phyloP scores from a whole-genome alignment of 2,888 invertebrate species.

The Pyrrhopygopsis socrates region DNA sequence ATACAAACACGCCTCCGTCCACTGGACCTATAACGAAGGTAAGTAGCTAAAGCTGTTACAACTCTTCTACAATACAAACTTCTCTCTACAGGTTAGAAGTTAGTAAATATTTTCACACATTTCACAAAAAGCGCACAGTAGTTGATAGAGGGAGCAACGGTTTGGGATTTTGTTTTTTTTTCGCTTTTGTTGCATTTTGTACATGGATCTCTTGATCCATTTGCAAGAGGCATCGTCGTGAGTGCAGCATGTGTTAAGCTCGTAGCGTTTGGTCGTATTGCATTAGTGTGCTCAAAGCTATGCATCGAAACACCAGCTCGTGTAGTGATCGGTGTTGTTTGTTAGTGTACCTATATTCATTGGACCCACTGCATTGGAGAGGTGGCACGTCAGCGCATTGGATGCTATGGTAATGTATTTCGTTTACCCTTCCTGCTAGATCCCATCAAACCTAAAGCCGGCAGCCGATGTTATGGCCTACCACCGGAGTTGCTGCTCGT shows the following conservation, averaged over 20 bases:
- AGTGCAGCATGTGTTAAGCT: conserved; percentile 94
- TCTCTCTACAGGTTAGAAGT: conserved; percentile 91
- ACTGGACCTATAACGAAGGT: conserved; percentile 99
- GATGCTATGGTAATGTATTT: conserved; percentile 94
- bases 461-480: too few relatives aligned
- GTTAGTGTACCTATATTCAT: conserved; percentile 91
- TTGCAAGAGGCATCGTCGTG: conserved; percentile 93
- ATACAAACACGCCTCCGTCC: conserved; percentile 96
- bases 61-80: conserved; percentile 86
- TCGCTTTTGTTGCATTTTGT: conserved; percentile 92
- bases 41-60: conserved; percentile 90
- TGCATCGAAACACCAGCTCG: conserved; percentile 94
- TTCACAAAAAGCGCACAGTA: conserved; percentile 93
- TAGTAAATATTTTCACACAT: conserved; percentile 93
- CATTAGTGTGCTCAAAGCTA: conserved; percentile 94
- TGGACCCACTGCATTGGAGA: conserved; percentile 94
- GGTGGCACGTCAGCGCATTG: conserved; percentile 94
- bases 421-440: conserved; percentile 92
- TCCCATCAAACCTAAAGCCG: conserved; percentile 88
- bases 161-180: conserved; percentile 92
- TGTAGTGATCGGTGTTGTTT: conserved; percentile 95
- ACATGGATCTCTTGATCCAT: conserved; percentile 93
- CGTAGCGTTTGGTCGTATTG: conserved; percentile 94
- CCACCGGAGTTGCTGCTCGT: too few relatives aligned
- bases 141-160: conserved; percentile 94